Conservation (phyloP, 2,888 invertebrate genomes). For the Drosophila melanosoma region DNA sequence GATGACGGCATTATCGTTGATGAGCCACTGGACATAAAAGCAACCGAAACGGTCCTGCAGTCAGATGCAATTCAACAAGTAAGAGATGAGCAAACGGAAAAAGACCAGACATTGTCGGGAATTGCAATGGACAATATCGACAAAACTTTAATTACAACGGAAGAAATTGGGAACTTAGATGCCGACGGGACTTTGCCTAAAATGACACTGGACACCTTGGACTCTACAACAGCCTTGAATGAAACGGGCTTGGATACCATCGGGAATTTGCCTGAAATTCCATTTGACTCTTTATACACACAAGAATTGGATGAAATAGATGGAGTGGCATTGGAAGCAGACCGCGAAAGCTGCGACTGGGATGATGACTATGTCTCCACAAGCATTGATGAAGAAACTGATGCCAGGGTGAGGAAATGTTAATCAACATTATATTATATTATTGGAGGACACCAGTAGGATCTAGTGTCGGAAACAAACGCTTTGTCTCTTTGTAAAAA, state of each 20-base stretch:
- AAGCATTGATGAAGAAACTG: constrained; percentile 48
- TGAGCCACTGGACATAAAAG: background rate
- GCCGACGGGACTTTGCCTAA: background rate
- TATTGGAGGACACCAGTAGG: background rate
- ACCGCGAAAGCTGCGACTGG: background rate
- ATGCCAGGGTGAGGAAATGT: constrained; percentile 34
- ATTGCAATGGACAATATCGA: constrained; percentile 2
- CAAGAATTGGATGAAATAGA: background rate
- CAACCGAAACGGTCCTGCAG: background rate
- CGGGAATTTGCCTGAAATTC: background rate
- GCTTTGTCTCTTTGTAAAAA: background rate
- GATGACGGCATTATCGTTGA: constrained; percentile 29
- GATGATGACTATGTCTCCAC: constrained; percentile 9
- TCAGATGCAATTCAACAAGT: constrained; percentile 12
- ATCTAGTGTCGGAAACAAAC: background rate
- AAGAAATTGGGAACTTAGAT: background rate
- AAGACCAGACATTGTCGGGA: background rate
- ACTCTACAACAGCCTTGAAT: background rate
- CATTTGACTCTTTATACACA: background rate
- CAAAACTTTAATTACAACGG: constrained; percentile 3
- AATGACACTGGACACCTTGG: background rate
- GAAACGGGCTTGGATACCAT: background rate
- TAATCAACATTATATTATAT: background rate
- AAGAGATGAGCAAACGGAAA: constrained; percentile 10
- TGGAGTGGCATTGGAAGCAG: constrained; percentile 8